Percentiles rank a stretch among this genome's conserved stretches.
phyloP scores from a whole-genome alignment of 2,797 vertebrate genomes.

The Staurois parvus region DNA sequence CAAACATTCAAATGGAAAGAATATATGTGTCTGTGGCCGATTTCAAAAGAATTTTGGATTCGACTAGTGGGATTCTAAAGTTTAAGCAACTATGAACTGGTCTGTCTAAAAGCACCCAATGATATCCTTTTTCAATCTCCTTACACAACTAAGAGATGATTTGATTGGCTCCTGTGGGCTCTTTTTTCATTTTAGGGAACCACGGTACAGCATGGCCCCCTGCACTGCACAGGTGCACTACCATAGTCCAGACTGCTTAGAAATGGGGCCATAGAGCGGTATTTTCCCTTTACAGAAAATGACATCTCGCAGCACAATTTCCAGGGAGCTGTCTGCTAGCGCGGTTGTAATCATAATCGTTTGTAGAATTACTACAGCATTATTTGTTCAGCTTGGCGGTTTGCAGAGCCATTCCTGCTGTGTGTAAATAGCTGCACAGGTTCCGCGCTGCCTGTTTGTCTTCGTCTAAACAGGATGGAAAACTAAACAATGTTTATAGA shows the following conservation, averaged over 20 bases:
- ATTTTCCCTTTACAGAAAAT: background rate
- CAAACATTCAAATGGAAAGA: no score
- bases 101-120: no score
- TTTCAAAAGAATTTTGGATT: no score
- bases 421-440: constrained; percentile 21
- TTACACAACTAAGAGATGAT: no score
- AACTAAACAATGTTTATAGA: background rate
- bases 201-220: background rate
- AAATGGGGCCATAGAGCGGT: background rate
- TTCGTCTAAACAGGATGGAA: background rate
- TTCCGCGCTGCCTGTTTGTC: background rate
- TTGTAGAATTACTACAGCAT: constrained; percentile 28
- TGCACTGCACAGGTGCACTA: background rate
- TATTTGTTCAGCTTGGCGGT: constrained; percentile 19
- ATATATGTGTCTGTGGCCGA: no score
- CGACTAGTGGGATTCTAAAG: no score
- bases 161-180: no score
- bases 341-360: constrained; percentile 4
- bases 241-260: no score
- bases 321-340: background rate
- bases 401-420: constrained; percentile 11
- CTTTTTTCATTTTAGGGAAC: no score
- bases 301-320: background rate
- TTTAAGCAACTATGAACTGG: no score
- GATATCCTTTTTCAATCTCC: no score